Base-by-base conservation (phyloP, 2,888 invertebrate genomes). In the Aradus depressus region DNA sequence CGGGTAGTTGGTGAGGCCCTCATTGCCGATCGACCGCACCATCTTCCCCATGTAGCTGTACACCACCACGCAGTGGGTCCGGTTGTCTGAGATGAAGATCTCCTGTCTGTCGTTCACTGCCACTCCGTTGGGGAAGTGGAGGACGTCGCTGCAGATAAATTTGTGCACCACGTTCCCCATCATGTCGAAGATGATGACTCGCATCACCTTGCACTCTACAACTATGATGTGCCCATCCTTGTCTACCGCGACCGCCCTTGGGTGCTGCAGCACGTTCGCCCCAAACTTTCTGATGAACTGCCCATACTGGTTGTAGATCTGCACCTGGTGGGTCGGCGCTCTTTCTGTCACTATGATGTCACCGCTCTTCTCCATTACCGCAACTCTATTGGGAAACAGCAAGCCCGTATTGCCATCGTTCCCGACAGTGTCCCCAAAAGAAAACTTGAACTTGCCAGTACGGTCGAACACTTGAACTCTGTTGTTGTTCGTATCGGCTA, bases 201-300 rank as follows among this genome's bases (percentile, higher is more conserved):
- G 84, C 97, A 98, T 98, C 43, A 90, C 91, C 73, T 95, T 92
- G 76, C 98, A 99, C 72, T 99, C 98, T 31, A 99, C 97, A 10
- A 99, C 97, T 60, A 99, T 92, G 62, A 99, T 96, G 51, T 96
- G 83, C 12, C 97, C 97, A 67, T 96, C 93, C 68, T 88, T 88
- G 71, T 99, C 98, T 16, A 99, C 97, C 6, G 97, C 95, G 2
- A 99, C 97, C 35, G 98, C 98, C 23, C 98, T 80, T 2, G 98
- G 98, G 72, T 98, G 97, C 67, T 98, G 97, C 54, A 99, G 75
- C 58, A 98, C 95, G 66, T 95, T 96, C 42, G 97, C 97, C 26
- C 98, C 98, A 68, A 98, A 98, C 71, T 98, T 98, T 49, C 98
- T 83, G 35, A 98, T 91, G 70, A 99, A 99, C 70, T 97, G 96